Conservation (phyloP, 2,113 vertebrate species). For the Condylura cristata region DNA sequence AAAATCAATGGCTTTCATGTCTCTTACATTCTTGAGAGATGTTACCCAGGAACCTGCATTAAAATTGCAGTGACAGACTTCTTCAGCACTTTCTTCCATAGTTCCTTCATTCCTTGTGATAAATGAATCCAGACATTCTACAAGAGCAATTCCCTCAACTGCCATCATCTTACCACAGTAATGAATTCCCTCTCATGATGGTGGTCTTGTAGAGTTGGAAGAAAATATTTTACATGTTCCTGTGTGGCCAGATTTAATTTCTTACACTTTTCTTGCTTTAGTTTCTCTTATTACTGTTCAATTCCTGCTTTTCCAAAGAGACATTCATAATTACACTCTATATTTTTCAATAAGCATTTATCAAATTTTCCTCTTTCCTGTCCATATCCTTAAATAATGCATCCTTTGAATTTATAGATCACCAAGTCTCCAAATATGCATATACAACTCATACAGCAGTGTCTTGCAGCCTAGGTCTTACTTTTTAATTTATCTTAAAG, state of each 20-base stretch:
- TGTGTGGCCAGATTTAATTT: background rate
- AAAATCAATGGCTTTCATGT: background rate
- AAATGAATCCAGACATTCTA: background rate
- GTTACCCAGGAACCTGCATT: background rate
- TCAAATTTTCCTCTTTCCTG: background rate
- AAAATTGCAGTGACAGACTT: no score
- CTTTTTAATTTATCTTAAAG: no score
- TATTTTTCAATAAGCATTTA: background rate
- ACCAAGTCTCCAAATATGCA: background rate
- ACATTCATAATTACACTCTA: background rate
- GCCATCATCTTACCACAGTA: background rate
- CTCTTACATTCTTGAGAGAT: background rate
- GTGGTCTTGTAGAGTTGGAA: background rate
- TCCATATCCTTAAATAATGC: background rate
- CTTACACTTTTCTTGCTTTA: background rate
- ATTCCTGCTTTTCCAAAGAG: background rate
- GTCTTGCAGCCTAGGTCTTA: accelerated
- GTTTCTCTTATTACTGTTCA: background rate
- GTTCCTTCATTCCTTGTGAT: background rate
- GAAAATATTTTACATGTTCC: background rate
- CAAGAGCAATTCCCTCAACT: background rate
- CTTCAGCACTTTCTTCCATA: background rate
- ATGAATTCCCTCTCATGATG: background rate
- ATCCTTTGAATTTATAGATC: background rate
- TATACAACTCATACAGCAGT: background rate